phyloP scores from a whole-genome alignment of 1,140 invertebrate species.

The Linepithema humile region DNA sequence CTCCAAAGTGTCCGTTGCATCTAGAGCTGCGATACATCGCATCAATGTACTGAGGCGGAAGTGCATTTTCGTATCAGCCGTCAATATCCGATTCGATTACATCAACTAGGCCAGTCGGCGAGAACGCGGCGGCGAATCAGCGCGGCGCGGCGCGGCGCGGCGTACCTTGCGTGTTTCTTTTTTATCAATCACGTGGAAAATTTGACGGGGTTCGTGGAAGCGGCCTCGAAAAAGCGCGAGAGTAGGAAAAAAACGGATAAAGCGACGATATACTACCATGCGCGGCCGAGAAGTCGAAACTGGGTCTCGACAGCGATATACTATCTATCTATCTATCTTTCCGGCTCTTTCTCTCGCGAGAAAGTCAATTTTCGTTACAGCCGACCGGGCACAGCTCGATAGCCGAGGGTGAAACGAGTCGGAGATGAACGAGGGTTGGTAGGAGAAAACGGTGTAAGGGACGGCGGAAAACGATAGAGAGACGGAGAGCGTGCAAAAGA shows the following conservation, averaged over 20 bases:
- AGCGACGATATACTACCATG: constrained; percentile 1
- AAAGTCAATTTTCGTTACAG: constrained; percentile 60
- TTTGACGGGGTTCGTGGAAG: constrained; percentile 31
- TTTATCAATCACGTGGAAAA: constrained; percentile 53
- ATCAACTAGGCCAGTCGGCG: constrained; percentile 37
- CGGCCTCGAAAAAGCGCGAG: neutral
- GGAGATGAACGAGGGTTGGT: constrained; percentile 64
- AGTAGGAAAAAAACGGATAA: constrained; percentile 9
- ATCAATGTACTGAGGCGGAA: constrained; percentile 15
- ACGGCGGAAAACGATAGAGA: neutral
- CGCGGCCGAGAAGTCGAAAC: constrained; percentile 42
- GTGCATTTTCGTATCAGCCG: constrained; percentile 57
- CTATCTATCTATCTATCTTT: constrained; percentile 4
- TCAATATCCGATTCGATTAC: constrained; percentile 53
- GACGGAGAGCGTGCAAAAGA: constrained; percentile 40
- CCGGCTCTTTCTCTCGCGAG: constrained; percentile 24
- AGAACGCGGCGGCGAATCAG: constrained; percentile 21
- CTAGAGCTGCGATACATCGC: constrained; percentile 11
- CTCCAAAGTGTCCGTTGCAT: neutral
- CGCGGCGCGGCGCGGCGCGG: neutral
- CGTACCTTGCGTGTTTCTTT: constrained; percentile 34
- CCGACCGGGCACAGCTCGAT: constrained; percentile 66
- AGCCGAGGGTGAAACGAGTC: constrained; percentile 45
- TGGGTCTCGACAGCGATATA: constrained; percentile 45
- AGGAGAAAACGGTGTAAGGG: constrained; percentile 57